Conservation (phyloP, 1,140 invertebrate species). For the Argopecten irradians region DNA sequence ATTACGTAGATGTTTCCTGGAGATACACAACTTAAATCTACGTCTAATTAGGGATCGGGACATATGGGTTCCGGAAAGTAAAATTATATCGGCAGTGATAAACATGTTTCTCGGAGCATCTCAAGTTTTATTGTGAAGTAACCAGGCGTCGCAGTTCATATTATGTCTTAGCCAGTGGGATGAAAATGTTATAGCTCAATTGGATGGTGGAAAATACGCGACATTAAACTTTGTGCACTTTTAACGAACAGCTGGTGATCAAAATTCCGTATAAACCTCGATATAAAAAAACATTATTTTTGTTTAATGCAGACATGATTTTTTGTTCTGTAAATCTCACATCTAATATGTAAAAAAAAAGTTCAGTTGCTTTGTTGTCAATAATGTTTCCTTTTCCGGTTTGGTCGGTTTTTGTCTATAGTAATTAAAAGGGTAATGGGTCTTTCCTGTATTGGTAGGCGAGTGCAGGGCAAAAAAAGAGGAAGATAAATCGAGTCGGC, state of each 20-base stretch:
- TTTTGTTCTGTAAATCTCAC: not conserved
- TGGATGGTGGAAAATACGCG: not conserved
- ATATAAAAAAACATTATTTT: not conserved
- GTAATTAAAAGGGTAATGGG: not conserved
- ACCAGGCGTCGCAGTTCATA: not conserved
- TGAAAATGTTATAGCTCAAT: not conserved
- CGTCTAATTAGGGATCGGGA: not conserved
- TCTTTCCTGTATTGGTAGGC: not conserved
- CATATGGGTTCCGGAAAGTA: not conserved
- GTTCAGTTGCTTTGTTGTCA: no score
- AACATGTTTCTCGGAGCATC: not conserved
- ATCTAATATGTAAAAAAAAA: no score
- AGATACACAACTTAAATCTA: not conserved
- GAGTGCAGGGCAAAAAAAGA: not conserved
- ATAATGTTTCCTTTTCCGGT: not conserved
- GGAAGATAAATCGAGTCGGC: not conserved
- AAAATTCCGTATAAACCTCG: not conserved
- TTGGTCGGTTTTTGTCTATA: not conserved
- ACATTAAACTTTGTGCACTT: not conserved
- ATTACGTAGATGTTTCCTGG: no score
- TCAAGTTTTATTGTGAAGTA: not conserved
- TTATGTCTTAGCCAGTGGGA: not conserved
- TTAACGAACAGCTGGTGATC: not conserved
- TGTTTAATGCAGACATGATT: not conserved
- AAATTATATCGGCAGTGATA: not conserved